Base-by-base conservation (phyloP, 2,888 invertebrate genomes). In the Cheilosia vulpina region DNA sequence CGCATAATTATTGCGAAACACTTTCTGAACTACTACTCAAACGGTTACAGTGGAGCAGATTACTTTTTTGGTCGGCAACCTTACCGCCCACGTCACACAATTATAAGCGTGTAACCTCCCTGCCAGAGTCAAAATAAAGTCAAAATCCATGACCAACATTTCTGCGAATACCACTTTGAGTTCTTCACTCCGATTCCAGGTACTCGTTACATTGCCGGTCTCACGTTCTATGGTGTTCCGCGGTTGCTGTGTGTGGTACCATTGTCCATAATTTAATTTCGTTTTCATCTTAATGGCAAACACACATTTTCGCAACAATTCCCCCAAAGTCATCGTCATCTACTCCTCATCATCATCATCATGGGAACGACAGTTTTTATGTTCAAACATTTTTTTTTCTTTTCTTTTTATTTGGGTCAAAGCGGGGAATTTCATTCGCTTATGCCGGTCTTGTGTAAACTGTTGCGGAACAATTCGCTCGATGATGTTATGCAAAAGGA, bases 261-360 rank as follows among this genome's bases (percentile, higher is more conserved):
- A 62, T 72, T 72, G 62, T 62, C 53, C 17, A 50, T 13, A 50
- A 58, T 52, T 62, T 65, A 55, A 47, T 65, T 75, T 75, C 45
- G 17, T 65, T 73, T 62, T 73, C 62, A 73, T 73, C 57, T 47
- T 45, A 47, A 63, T 34, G 27, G 27, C 41, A 19, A 43, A 68
- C 50, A 63, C 62, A 43, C 27, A 19, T 66, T 58, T 47, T 47
- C 73, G 63, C 73, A 73, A 62, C 73, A 55, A 55, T 55, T 24
- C 43, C 31, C 9, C 38, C 41, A 41, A 62, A 72, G 38, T 45
- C 53, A 34, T 21, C 62, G 52, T 60, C 57, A 57, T 38, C 53
- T 31, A 7, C 31, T 31, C 31, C 7, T 31, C 31, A 31, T 9
- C 31, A 31, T 31, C 53, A 55, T 34, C 62, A 52, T 60, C 50